phyloP scores from a whole-genome alignment of 2,797 vertebrate species.

The Eupleurogrammus muticus region DNA sequence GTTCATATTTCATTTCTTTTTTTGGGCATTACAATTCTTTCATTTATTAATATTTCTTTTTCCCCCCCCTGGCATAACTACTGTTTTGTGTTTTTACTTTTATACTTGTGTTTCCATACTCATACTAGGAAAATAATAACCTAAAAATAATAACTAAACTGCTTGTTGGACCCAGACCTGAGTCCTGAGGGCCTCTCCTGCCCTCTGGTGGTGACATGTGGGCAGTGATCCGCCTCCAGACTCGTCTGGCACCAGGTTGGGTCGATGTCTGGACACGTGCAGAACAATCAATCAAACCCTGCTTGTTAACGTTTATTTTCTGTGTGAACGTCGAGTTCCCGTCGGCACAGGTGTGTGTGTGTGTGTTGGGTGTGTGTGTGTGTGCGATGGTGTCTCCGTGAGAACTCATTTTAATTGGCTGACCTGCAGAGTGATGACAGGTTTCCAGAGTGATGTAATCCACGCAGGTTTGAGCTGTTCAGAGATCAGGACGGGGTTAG shows the following conservation, averaged over 20 bases:
- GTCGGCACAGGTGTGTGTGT: slow-evolving; percentile 29
- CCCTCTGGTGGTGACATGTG: slow-evolving; percentile 53
- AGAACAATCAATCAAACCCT: slow-evolving; percentile 6
- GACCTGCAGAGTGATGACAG: not conserved
- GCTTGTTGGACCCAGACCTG: not conserved
- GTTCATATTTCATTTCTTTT: too few relatives aligned
- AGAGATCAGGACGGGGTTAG: not conserved
- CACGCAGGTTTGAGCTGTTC: slow-evolving; percentile 1
- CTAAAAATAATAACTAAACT: too few relatives aligned
- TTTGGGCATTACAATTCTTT: too few relatives aligned
- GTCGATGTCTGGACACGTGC: slow-evolving; percentile 28
- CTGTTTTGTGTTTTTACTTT: too few relatives aligned
- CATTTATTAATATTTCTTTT: too few relatives aligned
- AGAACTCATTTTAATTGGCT: slow-evolving; percentile 20
- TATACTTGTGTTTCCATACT: too few relatives aligned
- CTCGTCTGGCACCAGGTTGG: not conserved
- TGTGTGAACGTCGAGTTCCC: slow-evolving; percentile 17
- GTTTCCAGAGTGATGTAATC: not conserved
- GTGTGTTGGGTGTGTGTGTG: slow-evolving; percentile 21
- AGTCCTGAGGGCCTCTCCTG: slow-evolving; percentile 28
- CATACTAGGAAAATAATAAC: too few relatives aligned
- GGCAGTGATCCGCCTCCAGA: not conserved
- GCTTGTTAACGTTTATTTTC: slow-evolving; percentile 20
- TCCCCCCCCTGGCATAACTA: too few relatives aligned
- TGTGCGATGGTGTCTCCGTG: slow-evolving; percentile 6